phyloP scores from a whole-genome alignment of 2,888 invertebrate genomes.

The Rotaria macrura region DNA sequence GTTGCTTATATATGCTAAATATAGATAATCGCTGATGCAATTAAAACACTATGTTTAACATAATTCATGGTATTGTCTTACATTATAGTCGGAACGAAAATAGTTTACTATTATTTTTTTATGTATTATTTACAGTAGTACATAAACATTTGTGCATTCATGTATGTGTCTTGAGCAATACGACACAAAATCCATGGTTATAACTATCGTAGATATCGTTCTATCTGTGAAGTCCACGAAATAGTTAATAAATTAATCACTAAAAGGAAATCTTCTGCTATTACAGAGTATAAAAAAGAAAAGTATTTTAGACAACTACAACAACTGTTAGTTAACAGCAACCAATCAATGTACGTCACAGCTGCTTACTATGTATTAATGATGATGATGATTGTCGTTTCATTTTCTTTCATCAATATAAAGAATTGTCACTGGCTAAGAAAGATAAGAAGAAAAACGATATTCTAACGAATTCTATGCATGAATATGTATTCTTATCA shows the following conservation, averaged over 20 bases:
- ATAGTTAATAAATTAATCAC: constrained; percentile 91
- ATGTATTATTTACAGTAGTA: constrained; percentile 45
- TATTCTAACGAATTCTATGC: too few species aligned
- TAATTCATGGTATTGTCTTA: constrained; percentile 97
- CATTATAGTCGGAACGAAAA: constrained; percentile 87
- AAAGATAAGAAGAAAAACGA: too few species aligned
- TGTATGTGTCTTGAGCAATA: too few species aligned
- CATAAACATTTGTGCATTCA: too few species aligned
- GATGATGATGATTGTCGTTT: too few species aligned
- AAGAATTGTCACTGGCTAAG: too few species aligned
- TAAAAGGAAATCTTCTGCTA: constrained; percentile 83
- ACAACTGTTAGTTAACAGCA: background rate
- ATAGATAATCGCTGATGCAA: constrained; percentile 49
- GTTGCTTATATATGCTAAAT: constrained; percentile 93
- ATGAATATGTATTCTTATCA: too few species aligned
- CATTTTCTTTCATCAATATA: too few species aligned
- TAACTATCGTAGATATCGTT: too few species aligned
- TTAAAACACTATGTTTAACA: constrained; percentile 74
- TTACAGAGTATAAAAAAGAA: constrained; percentile 57
- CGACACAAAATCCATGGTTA: too few species aligned
- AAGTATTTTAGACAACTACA: constrained; percentile 35
- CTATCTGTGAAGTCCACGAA: constrained; percentile 93
- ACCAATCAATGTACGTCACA: background rate
- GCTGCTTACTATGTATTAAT: background rate
- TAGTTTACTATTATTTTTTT: constrained; percentile 61